phyloP scores from a whole-genome alignment of 2,113 vertebrate species.

The Coptodon rendalli region DNA sequence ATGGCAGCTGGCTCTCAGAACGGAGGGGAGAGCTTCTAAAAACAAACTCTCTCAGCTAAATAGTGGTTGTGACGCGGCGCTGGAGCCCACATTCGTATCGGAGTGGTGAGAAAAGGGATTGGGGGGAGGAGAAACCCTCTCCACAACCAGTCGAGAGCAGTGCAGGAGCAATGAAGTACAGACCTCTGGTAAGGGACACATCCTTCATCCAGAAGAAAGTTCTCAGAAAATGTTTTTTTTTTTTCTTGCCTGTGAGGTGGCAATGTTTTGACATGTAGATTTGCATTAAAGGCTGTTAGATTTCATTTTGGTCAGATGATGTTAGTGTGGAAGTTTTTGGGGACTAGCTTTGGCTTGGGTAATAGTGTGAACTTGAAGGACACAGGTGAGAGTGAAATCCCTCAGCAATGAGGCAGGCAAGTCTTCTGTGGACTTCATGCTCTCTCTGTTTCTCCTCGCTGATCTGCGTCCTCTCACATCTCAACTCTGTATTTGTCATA shows the following conservation, averaged over 20 bases:
- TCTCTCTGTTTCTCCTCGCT: background rate
- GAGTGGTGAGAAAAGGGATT: background rate
- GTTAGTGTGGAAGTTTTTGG: background rate
- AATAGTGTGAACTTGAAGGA: background rate
- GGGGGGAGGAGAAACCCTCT: background rate
- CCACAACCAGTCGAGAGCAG: background rate
- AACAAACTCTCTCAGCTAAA: conserved; percentile 47
- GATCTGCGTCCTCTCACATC: background rate
- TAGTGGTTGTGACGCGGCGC: conserved; percentile 6
- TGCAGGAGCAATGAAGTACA: conserved; percentile 60
- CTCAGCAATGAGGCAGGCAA: background rate
- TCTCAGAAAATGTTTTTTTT: background rate
- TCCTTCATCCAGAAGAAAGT: background rate
- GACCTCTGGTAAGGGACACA: conserved; percentile 53
- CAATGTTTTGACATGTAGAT: background rate
- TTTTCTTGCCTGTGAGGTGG: background rate
- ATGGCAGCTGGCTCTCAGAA: conserved; percentile 54
- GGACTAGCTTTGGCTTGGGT: background rate
- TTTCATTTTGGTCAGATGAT: background rate
- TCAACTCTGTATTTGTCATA: background rate
- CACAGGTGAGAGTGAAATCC: background rate
- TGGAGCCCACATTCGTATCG: conserved; percentile 24
- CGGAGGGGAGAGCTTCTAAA: conserved; percentile 52
- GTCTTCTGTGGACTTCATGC: background rate
- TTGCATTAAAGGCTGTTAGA: background rate